Base-by-base conservation (phyloP, 2,888 invertebrate genomes). In the Corythucha ciliata region DNA sequence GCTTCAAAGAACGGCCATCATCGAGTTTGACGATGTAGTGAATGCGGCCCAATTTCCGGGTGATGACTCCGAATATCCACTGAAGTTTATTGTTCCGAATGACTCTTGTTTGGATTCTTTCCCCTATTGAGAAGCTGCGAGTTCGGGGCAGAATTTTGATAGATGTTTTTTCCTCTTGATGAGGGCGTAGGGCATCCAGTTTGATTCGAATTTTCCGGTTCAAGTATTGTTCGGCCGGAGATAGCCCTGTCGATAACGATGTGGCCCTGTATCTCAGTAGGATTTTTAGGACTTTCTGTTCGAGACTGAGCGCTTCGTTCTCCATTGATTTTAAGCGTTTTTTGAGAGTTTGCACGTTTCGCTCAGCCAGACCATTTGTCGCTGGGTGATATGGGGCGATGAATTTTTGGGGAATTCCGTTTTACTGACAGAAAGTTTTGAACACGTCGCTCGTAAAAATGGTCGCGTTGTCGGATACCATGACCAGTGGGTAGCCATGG, bases 391-490 rank as follows among this genome's bases (percentile, higher is more conserved):
- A 22, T 2, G 36, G 47, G 8, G 47, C 47, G 12, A 24, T 47
- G 16, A 47, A 47, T 24, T 47, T 47, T 20, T 47, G 47, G 25
- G 37, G 25, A 14, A 47, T 36, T 34, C 47, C 47, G 29, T 29
- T 29, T 3, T 8, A 14, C 22, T 44, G 21, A 42, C 55, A 58
- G 29, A 53, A 59, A 21, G 4, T 16, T n/a, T 39, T 21, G 44
- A 59, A 58, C 20, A 42, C 25, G 22, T 52, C 27, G 22, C 53
- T 50, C 4, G 39, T 53, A 33, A 59, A 60, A n/a, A 55, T 48
- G 12, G 58, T 45, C 20, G 58, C 57, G 32, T 57, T 58, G 32
- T 58, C 56, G 21, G 45, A 50, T 2, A 47, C 37, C 21, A 24
- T 2, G 6, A 14, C 8, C 16, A 16, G 2, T 6, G 32, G 32